Conservation (phyloP, 2,113 vertebrate genomes). For the Antigone vipio region DNA sequence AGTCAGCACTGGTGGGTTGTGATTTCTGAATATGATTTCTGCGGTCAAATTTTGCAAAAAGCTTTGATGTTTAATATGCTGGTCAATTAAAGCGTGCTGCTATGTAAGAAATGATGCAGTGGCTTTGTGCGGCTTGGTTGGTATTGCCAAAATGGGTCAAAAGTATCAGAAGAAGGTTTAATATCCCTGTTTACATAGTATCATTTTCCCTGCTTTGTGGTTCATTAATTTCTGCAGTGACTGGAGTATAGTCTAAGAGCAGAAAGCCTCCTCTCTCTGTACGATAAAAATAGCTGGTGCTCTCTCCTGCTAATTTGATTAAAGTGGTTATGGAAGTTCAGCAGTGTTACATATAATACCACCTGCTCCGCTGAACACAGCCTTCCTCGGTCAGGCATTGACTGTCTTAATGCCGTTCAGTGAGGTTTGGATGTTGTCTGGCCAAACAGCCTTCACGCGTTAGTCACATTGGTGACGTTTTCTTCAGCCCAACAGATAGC, state of each 20-base stretch:
- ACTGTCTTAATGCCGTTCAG: not conserved
- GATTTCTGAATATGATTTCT: constrained; percentile 4
- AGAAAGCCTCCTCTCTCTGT: not conserved
- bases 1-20: not conserved
- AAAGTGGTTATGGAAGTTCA: not conserved
- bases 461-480: not conserved
- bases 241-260: not conserved
- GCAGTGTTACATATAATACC: not conserved
- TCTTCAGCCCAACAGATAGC: not conserved
- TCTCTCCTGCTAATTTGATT: not conserved
- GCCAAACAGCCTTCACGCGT: not conserved
- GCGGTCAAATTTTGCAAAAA: not conserved
- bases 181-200: constrained; percentile 4
- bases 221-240: not conserved
- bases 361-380: not conserved
- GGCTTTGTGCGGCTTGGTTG: not conserved
- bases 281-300: not conserved
- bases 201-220: not conserved
- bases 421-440: not conserved
- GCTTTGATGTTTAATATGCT: not conserved
- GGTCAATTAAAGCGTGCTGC: not conserved
- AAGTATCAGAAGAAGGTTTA: not conserved
- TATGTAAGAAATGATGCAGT: not conserved
- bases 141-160: not conserved
- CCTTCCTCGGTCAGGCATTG: not conserved